These are phyloP conservation scores for Axinella damicornis DNA, from an alignment of 37 sponge, comb jelly and placozoan species.

Conservation along the genomic window DNA sequence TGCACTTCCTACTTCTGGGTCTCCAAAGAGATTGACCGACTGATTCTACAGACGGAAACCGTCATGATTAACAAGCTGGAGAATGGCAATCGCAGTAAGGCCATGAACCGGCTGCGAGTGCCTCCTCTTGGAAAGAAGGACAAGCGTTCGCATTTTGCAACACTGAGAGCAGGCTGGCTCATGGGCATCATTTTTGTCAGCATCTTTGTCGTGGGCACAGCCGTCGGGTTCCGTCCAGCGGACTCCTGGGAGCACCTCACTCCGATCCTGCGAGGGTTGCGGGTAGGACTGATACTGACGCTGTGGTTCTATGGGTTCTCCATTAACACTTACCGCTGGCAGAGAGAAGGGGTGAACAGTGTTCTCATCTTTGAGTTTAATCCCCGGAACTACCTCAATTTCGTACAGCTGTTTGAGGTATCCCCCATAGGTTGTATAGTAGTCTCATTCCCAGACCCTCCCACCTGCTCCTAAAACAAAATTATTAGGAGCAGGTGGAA, in stretches of 20 bases:
- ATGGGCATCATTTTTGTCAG: conserved; percentile 45
- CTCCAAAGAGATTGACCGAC: conserved; percentile 46
- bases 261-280: conserved; percentile 35
- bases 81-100: conserved; percentile 81
- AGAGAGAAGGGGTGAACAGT: conserved; percentile 86
- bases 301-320: conserved; percentile 76
- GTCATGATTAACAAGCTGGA: conserved; percentile 81
- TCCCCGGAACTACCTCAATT: conserved; percentile 83
- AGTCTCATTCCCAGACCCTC: no score
- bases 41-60: conserved; percentile 73
- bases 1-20: conserved; percentile 61
- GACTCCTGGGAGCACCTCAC: background rate
- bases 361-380: conserved; percentile 94
- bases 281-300: conserved; percentile 50
- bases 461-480: no score
- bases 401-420: conserved; percentile 84
- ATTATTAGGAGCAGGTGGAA: no score
- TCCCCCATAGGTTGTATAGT: no score
- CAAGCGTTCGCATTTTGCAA: conserved; percentile 56
- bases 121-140: conserved; percentile 76
- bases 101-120: conserved; percentile 91
- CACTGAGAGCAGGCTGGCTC: conserved; percentile 34
- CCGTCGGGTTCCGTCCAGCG: background rate
- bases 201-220: conserved; percentile 28
- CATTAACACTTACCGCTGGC: conserved; percentile 85